Percentiles rank a stretch among this genome's conserved stretches.
Evolutionary conservation across 2,888 invertebrate species (phyloP).

Genomic region (Drosophila neotestacea): DNA sequence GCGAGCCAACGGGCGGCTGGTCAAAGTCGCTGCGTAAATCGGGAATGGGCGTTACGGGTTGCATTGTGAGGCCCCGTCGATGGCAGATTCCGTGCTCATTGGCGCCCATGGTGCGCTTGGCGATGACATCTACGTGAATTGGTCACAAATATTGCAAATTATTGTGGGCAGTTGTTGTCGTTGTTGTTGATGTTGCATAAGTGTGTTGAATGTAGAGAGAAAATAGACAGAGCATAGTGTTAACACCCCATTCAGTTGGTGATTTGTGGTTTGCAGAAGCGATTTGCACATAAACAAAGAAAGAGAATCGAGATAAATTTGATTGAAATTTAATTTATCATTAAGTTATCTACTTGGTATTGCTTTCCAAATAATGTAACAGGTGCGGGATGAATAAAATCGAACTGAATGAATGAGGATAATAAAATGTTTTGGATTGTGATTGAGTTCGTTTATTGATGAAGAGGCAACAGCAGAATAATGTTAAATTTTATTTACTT

Average conservation of each 20-base stretch:
- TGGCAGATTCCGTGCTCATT: constrained; percentile 95
- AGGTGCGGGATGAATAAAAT: constrained; percentile 39
- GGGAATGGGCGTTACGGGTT: constrained; percentile 93
- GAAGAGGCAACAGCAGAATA: constrained; percentile 17
- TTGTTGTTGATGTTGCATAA: constrained; percentile 45
- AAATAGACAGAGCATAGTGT: constrained; percentile 44
- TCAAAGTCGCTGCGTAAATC: constrained; percentile 89
- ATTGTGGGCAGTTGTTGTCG: constrained; percentile 29
- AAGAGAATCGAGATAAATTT: constrained; percentile 60
- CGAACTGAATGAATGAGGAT: constrained; percentile 23
- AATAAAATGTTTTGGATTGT: neutral
- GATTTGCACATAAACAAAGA: constrained; percentile 71
- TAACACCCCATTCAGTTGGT: constrained; percentile 63
- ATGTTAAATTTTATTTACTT: constrained; percentile 14
- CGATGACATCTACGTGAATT: constrained; percentile 78
- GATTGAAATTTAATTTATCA: constrained; percentile 30
- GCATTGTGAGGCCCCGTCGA: constrained; percentile 93
- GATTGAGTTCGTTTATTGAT: constrained; percentile 11
- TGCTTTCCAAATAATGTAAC: constrained; percentile 31
- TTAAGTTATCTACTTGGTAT: constrained; percentile 39
- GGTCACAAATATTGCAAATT: constrained; percentile 30
- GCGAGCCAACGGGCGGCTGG: constrained; percentile 83
- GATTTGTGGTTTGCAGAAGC: constrained; percentile 63
- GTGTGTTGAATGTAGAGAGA: constrained; percentile 39
- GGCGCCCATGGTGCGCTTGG: constrained; percentile 85